Conservation (phyloP, 2,113 vertebrate species). For the Ondatra zibethicus region DNA sequence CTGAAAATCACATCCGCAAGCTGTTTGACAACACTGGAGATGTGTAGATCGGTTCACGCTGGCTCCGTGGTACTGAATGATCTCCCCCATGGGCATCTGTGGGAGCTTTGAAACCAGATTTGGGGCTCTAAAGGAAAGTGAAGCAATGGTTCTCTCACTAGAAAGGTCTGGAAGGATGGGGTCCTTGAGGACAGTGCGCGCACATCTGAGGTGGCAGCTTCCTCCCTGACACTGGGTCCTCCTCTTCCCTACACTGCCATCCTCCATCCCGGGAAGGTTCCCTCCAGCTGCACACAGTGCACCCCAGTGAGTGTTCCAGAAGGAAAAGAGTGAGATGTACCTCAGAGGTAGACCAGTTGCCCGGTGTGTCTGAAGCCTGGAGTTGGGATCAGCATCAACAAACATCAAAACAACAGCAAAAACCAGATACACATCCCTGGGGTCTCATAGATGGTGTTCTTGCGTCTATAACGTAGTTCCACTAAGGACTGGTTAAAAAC, state of each 20-base stretch:
- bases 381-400: background rate
- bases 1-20: background rate
- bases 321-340: background rate
- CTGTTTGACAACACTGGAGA: too few species aligned
- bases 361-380: background rate
- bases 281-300: background rate
- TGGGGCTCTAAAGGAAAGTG: background rate
- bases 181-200: background rate
- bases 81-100: background rate
- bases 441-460: background rate
- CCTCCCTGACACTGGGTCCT: background rate
- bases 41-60: background rate
- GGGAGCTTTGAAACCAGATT: background rate
- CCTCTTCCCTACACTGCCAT: too few species aligned
- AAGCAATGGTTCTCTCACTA: background rate
- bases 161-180: background rate
- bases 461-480: background rate
- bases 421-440: background rate
- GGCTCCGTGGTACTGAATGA: rapidly evolving
- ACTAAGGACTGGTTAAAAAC: background rate
- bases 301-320: background rate
- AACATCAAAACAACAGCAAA: background rate
- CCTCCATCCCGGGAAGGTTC: background rate
- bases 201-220: rapidly evolving
- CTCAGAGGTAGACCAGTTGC: background rate